phyloP scores from a whole-genome alignment of 2,888 invertebrate species.

The Pammene fasciana region DNA sequence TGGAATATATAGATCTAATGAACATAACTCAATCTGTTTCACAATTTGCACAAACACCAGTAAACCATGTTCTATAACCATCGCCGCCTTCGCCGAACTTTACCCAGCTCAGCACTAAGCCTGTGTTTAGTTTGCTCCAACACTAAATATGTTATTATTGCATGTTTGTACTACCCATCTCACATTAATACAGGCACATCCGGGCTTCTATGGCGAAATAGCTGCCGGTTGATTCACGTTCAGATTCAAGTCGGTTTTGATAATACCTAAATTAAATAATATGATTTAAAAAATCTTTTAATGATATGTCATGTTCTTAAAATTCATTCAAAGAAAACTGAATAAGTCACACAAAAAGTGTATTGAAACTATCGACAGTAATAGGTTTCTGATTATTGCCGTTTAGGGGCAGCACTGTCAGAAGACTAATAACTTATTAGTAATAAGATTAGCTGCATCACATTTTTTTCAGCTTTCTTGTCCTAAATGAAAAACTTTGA shows the following conservation, averaged over 20 bases:
- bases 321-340: no score
- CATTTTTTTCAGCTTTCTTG: no score
- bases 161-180: slow-evolving; percentile 27
- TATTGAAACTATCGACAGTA: no score
- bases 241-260: not conserved
- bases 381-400: no score
- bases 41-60: slow-evolving; percentile 8
- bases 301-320: no score
- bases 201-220: slow-evolving; percentile 21
- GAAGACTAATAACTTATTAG: no score
- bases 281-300: no score
- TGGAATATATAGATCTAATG: not conserved
- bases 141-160: slow-evolving; percentile 40
- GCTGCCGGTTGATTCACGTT: slow-evolving; percentile 8
- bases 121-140: slow-evolving; percentile 23
- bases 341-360: no score
- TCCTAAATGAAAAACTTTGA: no score
- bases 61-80: slow-evolving; percentile 25
- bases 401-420: no score
- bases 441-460: no score
- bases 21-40: not conserved
- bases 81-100: slow-evolving; percentile 16
- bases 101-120: slow-evolving; percentile 18
- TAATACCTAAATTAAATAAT: not conserved
- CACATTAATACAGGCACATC: slow-evolving; percentile 27